These are phyloP conservation scores for Caenorhabditis sulstoni DNA, from an alignment of 2,888 invertebrate genomes.

Conservation along the genomic window DNA sequence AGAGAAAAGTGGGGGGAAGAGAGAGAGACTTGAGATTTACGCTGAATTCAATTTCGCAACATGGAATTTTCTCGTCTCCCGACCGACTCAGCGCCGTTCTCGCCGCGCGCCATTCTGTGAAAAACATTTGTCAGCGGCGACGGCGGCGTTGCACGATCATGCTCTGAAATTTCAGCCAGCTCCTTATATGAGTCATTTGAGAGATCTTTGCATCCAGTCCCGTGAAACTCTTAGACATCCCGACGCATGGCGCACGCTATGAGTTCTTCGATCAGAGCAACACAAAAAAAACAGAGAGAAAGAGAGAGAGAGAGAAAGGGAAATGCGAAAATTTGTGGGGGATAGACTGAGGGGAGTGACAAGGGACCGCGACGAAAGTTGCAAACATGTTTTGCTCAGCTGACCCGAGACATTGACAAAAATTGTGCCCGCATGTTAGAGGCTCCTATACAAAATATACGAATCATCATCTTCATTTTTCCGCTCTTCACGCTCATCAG, in stretches of 20 bases:
- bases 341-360: not conserved
- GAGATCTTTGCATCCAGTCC: slow-evolving; percentile 41
- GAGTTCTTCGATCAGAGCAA: slow-evolving; percentile 34
- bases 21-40: slow-evolving; percentile 27
- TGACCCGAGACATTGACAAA: slow-evolving; percentile 44
- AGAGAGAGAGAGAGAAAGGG: no score
- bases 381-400: slow-evolving; percentile 58
- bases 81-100: not conserved
- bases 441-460: slow-evolving; percentile 48
- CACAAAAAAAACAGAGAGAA: slow-evolving; percentile 26
- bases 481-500: slow-evolving; percentile 13
- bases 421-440: slow-evolving; percentile 48
- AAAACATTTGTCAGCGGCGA: slow-evolving; percentile 43
- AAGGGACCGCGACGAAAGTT: slow-evolving; percentile 42
- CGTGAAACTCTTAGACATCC: slow-evolving; percentile 40
- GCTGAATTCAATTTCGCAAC: slow-evolving; percentile 42
- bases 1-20: no score
- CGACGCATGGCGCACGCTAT: not conserved
- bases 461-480: slow-evolving; percentile 44
- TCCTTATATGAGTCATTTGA: slow-evolving; percentile 41
- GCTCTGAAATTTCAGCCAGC: slow-evolving; percentile 21
- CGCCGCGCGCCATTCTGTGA: slow-evolving; percentile 23
- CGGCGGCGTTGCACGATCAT: slow-evolving; percentile 1
- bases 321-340: slow-evolving; percentile 9
- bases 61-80: slow-evolving; percentile 23